These are phyloP conservation scores for Prolemur simus DNA, from an alignment of 2,113 vertebrate genomes.

Conservation along the genomic window DNA sequence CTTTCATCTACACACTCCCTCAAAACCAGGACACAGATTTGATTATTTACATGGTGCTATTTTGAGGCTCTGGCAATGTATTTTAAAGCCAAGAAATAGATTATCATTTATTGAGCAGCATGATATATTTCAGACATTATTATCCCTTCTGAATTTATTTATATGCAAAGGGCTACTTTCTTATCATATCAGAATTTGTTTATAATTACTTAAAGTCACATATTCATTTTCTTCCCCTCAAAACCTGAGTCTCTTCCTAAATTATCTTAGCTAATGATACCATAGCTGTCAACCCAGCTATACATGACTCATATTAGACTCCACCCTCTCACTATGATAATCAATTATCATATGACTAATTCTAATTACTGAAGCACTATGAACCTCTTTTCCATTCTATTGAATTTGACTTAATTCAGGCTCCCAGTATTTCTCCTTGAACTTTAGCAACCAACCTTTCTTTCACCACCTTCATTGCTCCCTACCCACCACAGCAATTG, in stretches of 20 bases:
- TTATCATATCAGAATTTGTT: neutral
- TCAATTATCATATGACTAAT: neutral
- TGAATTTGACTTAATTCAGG: neutral
- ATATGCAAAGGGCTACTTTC: neutral
- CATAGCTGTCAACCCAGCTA: neutral
- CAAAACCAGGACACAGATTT: neutral
- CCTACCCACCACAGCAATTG: neutral
- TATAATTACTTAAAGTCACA: slow-evolving; percentile 8
- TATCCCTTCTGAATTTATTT: neutral
- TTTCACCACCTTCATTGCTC: neutral
- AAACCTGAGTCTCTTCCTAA: neutral
- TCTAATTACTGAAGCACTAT: neutral
- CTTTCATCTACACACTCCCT: neutral
- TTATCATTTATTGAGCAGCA: neutral
- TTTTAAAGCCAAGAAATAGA: slow-evolving; percentile 19
- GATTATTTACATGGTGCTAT: neutral
- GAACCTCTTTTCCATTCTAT: neutral
- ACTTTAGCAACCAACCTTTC: neutral
- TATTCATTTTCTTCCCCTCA: neutral
- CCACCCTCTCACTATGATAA: neutral
- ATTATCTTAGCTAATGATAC: neutral
- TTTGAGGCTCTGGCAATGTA: neutral
- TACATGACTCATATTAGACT: neutral
- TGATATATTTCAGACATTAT: neutral
- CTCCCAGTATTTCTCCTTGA: neutral